Base-by-base conservation (phyloP, 2,888 invertebrate species). In the Polyploca ridens region DNA sequence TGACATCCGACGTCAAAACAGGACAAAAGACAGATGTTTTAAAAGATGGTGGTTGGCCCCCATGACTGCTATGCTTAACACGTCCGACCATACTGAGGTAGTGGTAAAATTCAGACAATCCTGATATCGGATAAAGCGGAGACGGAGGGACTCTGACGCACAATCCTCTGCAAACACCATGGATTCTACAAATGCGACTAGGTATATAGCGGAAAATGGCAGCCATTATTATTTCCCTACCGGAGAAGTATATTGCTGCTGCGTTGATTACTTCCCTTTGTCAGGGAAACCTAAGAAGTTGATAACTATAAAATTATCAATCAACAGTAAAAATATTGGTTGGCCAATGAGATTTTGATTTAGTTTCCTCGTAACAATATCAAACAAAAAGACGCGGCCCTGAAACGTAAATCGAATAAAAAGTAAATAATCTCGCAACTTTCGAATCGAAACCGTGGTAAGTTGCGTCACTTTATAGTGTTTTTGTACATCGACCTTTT, bases 401-500 rank as follows among this genome's bases (percentile, higher is more conserved):
- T 72, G 71, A 64, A 62, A 58, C 62, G 64, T 62, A 54, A 54
- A 38, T 41, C 35, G 57, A 61, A 62, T 58, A 64, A 66, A 71
- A 66, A 66, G 66, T 68, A 72, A 69, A 73, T 67, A 69, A 69
- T 59, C 41, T 63, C 19, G 33, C 46, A 64, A 68, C 72, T 72
- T 74, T 74, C 74, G 65, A 72, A 69, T 69, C 54, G 63, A 66
- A 66, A 67, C 61, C 41, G 61, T 61, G 41, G 41, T 59, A n/a
- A 19, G 58, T 58, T 64, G 63, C 61, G 71, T 66, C 66, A 66
- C 58, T 10, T 54, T 54, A 46, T 19, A 58, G 38, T n/a, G 63
- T 77, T 74, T 79, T 78, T 77, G 69, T 64, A 59, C 58, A 61
- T 54, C 64, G 66, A 58, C 63, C 62, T 66, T 69, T 69, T 69